A percentile compares a stretch with the other conserved stretches of the same genome.
phyloP scores from a whole-genome alignment of 2,797 vertebrate species.

The Thaleichthys pacificus region DNA sequence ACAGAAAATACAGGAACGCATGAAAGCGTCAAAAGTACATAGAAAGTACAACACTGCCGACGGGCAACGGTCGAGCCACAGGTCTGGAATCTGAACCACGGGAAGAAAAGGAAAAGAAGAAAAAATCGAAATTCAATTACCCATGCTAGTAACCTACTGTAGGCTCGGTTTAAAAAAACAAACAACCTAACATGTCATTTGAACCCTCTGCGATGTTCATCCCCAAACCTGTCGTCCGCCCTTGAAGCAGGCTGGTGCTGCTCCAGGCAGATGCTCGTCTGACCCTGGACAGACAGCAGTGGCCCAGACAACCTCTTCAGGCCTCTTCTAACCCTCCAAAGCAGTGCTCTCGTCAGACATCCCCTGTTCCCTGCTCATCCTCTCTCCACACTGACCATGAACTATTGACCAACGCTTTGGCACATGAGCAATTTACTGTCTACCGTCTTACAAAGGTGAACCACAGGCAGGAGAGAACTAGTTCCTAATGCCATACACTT shows the following conservation, averaged over 20 bases:
- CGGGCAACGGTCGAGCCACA: slow-evolving; percentile 39
- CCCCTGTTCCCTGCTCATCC: slow-evolving; percentile 23
- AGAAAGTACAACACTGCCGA: slow-evolving; percentile 25
- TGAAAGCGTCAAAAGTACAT: slow-evolving; percentile 60
- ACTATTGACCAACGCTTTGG: slow-evolving; percentile 43
- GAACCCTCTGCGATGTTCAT: slow-evolving; percentile 63
- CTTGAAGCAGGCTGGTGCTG: slow-evolving; percentile 56
- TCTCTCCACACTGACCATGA: slow-evolving; percentile 37
- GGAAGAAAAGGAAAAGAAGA: slow-evolving; percentile 52
- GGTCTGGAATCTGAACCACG: slow-evolving; percentile 60
- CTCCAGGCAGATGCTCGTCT: slow-evolving; percentile 72
- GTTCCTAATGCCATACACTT: slow-evolving; percentile 34
- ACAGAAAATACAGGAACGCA: slow-evolving; percentile 58
- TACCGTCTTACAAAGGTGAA: slow-evolving; percentile 38
- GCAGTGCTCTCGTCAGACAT: slow-evolving; percentile 50
- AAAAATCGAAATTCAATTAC: no score
- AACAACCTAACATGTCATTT: slow-evolving; percentile 52
- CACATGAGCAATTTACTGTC: slow-evolving; percentile 24
- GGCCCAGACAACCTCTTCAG: slow-evolving; percentile 9
- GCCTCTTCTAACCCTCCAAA: neutral
- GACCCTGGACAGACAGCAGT: slow-evolving; percentile 63
- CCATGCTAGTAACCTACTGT: no score
- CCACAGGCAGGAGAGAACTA: slow-evolving; percentile 28
- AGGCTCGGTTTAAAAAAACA: slow-evolving; percentile 61
- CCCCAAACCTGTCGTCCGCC: slow-evolving; percentile 59